Base-by-base conservation (phyloP, 2,113 vertebrate genomes). In the Oreochromis niloticus region DNA sequence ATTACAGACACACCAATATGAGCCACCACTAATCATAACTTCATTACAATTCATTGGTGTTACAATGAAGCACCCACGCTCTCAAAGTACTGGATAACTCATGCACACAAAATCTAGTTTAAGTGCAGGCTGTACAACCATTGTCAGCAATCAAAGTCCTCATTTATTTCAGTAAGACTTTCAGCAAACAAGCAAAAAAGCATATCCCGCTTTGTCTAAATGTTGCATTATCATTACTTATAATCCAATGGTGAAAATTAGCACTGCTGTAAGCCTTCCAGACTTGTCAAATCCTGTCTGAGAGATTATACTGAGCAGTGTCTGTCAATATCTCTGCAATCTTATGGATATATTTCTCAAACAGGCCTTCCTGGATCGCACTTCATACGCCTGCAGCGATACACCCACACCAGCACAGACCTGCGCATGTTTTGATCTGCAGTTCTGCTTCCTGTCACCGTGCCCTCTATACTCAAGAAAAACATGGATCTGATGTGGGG, bases 161-260 rank as follows among this genome's bases (percentile, higher is more conserved):
- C 24, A 1, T 48, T 78, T 78, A 19, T 78, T 78, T 75, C 24
- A 48, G 24, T 75, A 30, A 75, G 0, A 19, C 43, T 75, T 41
- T 11, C 22, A 73, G 39, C 43, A 48, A 7, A 48, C 36, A 63
- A n/a, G 9, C 9, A 63, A 34, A 34, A 4, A 46, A 27, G 68
- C 8, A 46, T 0, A 2, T 48, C 68, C 6, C 1, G 6, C 39
- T 27, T 73, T 0, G 0, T 27, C 36, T 30, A 48, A 2, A 30
- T 30, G 16, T 75, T 75, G 24, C 43, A 1, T 11, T 17, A 75
- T 75, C 1, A 75, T 17, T 30, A 75, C 14, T 30, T 2, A 30
- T 48, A 27, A 48, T 48, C 14, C 14, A 30, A 19, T 48, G 24
- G 0, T 75, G 43, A 75, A 32, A 50, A 11, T 32, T 1, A 50